Evolutionary conservation across 2,888 invertebrate species (phyloP), one percentile per base, ranked within the genome.

Genomic region (Pristionchus maxplancki): DNA sequence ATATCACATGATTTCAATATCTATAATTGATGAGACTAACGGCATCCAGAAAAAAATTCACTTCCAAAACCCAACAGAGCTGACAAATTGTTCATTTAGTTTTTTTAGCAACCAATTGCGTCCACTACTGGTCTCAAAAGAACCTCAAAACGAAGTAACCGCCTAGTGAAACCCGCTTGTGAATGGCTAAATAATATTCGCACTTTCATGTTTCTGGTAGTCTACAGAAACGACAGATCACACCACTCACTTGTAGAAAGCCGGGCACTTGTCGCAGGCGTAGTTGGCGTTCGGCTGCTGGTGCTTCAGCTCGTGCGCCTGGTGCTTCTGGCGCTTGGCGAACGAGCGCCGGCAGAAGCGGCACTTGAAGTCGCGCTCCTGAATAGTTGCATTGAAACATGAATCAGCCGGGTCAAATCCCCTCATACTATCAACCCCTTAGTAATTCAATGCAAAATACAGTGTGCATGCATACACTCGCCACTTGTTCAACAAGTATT

Each of bases 311-410:
- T 88, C 88, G 88, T 88, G 88, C 40, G 15, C 58, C 40, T 24
- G 3, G 34, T 81, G 15, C 15, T 58, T 50, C 44, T 78, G n/a
- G 40, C 50, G n/a, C 28, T 40, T 37, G 28, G 78, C 37, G 44
- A 58, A 88, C 37, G 81, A 34, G 0, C 81, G 78, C 13, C 62
- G 78, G 17, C 88, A 88, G 88, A 37, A 88, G 58, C 88, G 88
- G 28, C 88, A 88, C 81, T 81, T 78, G 78, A 78, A 81, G 28
- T 88, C 81, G 78, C 88, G 88, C 8, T 31, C 74, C 87, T 87
- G 87, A 48, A 34, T 9, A 74, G 24, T n/a, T 74, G 28, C 5
- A 58, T 20, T 62, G 62, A 28, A 62, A 28, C n/a, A n/a, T 34
- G 11, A 37, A 34, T 9, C 24, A 50, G 40, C n/a, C 44, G 13